These are phyloP conservation scores for Drosophila bocqueti DNA, from an alignment of 1,140 invertebrate species.

Conservation along the genomic window DNA sequence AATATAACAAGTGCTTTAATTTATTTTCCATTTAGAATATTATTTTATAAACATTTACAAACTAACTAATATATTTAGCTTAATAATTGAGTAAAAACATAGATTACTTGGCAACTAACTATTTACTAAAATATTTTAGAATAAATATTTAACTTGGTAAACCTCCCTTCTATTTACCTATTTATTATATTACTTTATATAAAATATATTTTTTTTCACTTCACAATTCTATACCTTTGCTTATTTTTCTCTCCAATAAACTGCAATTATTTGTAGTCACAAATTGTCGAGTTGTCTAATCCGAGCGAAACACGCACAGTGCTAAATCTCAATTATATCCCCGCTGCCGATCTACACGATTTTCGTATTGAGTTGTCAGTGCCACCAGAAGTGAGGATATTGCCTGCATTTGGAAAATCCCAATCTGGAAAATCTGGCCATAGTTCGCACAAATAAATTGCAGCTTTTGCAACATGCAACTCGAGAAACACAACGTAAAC, in stretches of 20 bases:
- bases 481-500: conserved; percentile 22
- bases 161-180: neutral
- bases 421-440: conserved; percentile 22
- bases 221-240: neutral
- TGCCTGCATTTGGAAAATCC: conserved; percentile 20
- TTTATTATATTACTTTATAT: neutral
- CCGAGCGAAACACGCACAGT: conserved; percentile 9
- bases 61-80: neutral
- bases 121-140: too few species aligned
- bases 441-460: conserved; percentile 41
- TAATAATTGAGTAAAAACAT: too few species aligned
- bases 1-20: neutral
- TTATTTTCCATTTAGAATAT: neutral
- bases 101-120: too few species aligned
- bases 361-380: conserved; percentile 46
- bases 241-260: conserved; percentile 10
- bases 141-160: neutral
- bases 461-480: conserved; percentile 9
- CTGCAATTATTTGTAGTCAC: conserved; percentile 22
- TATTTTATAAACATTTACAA: too few species aligned
- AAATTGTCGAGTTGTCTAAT: conserved; percentile 28
- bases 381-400: conserved; percentile 26
- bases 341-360: conserved; percentile 35
- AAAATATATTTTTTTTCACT: neutral
- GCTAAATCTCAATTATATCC: conserved; percentile 37